These are phyloP conservation scores for Thymallus thymallus DNA, from an alignment of 2,113 vertebrate genomes.

Conservation along the genomic window DNA sequence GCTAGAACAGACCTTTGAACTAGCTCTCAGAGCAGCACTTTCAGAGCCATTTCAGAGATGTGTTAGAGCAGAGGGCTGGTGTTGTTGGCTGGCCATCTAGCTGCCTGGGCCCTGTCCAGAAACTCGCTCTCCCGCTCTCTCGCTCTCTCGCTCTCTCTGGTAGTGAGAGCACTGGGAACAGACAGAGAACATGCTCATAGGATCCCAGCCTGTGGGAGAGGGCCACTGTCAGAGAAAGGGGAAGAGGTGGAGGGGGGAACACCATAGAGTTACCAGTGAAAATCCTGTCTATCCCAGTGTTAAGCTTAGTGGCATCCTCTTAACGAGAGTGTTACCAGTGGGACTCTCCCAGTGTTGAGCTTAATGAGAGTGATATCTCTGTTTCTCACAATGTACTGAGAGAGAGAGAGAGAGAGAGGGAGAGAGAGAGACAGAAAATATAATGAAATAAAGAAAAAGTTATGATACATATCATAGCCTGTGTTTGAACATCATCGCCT, in stretches of 20 bases:
- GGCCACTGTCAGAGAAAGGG: not conserved
- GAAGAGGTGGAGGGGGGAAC: not conserved
- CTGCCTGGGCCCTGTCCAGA: conserved; percentile 44
- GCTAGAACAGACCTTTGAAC: conserved; percentile 45
- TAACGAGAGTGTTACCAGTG: no score
- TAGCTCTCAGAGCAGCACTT: conserved; percentile 9
- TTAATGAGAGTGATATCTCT: no score
- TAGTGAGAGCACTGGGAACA: conserved; percentile 50
- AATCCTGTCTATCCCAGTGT: no score
- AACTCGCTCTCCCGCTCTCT: not conserved
- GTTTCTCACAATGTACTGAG: no score
- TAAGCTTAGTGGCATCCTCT: no score
- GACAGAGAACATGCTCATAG: conserved; percentile 34
- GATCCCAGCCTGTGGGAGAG: conserved; percentile 43
- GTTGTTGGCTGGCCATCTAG: conserved; percentile 64
- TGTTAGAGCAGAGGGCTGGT: conserved; percentile 36
- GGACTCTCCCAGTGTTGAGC: no score
- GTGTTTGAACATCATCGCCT: no score
- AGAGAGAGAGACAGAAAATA: no score
- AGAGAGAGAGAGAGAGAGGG: no score
- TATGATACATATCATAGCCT: no score
- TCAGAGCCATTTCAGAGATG: not conserved
- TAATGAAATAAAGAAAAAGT: no score
- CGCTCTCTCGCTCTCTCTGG: not conserved
- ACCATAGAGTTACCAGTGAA: not conserved